Evolutionary conservation across 2,797 vertebrate genomes (phyloP), one percentile per base, ranked within the genome.

Genomic region (Urosaurus nigricauda): DNA sequence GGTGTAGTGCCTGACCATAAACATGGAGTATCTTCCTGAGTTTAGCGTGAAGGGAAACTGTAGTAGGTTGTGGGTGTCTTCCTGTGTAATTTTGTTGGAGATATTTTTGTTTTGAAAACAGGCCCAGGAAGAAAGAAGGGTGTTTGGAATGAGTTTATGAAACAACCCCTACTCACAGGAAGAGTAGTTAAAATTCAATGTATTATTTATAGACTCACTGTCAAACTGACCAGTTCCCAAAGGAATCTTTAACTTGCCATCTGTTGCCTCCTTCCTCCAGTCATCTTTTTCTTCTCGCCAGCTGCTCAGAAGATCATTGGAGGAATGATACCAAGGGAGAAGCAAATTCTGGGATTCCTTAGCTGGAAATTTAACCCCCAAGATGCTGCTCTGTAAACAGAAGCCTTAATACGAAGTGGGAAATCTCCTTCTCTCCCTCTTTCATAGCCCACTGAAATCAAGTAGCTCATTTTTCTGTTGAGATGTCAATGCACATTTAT

Each of bases 201-300:
- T 13, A 78, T 85, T 90, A 88, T 90, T 90, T 77, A 71, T 71
- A 73, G 77, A 85, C 47, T 43, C 14, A 8, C 37, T 90, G 2
- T 81, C 77, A 47, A 87, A 51, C 16, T 88, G 3, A 58, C 83
- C 80, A 21, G 17, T 0, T 89, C 26, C n/a, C 58, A 47, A 19
- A 16, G 75, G 40, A 24, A 5, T 1, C 0, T 0, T 86, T 65
- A 79, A 37, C 29, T 84, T 79, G 58, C 40, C 60, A 90, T 3
- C 1, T 24, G 56, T 68, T 85, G 85, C 47, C 71, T 63, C n/a
- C 73, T 58, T 40, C 47, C 32, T 74, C 56, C 65, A 78, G 71
- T n/a, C 84, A 32, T 24, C 85, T 77, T 89, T 83, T 71, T 65
- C 86, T 0, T 74, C 40, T 17, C 29, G n/a, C 24, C 79, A 83